Evolutionary conservation across 1,140 invertebrate species (phyloP).

Genomic region (Tenebrio molitor): DNA sequence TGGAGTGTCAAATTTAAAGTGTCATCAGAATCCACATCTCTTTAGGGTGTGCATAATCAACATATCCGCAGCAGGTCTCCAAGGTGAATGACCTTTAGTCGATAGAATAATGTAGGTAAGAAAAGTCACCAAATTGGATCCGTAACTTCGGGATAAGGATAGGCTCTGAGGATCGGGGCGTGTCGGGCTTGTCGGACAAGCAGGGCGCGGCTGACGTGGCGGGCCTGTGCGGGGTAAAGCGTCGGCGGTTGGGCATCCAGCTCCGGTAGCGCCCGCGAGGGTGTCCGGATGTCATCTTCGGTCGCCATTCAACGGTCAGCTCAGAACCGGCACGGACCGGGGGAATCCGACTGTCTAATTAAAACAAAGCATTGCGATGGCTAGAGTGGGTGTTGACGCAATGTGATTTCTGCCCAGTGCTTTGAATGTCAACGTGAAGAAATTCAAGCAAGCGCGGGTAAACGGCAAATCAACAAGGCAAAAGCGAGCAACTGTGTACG

Average conservation of each 20-base stretch:
- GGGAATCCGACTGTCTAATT: conserved; percentile 87
- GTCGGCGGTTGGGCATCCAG: conserved; percentile 37
- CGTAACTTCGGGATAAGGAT: conserved; percentile 80
- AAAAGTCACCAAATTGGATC: conserved; percentile 80
- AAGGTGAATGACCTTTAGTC: conserved; percentile 90
- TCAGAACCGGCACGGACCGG: conserved; percentile 87
- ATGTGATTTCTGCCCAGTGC: conserved; percentile 84
- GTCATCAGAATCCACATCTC: no score
- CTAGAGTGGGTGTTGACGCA: conserved; percentile 73
- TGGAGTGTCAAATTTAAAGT: no score
- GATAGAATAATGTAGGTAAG: conserved; percentile 92
- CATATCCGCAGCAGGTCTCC: conserved; percentile 88
- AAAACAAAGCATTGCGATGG: conserved; percentile 76
- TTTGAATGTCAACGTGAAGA: conserved; percentile 83
- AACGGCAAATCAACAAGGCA: no score
- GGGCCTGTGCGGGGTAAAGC: conserved; percentile 64
- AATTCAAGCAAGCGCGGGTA: conserved; percentile 81
- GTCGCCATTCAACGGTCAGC: conserved; percentile 76
- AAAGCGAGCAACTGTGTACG: no score
- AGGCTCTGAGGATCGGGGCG: conserved; percentile 77
- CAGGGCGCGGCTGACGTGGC: conserved; percentile 66
- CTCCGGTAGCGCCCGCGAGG: conserved; percentile 57
- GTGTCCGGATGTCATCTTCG: conserved; percentile 64
- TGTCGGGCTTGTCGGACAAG: conserved; percentile 74
- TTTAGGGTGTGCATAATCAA: no score